phyloP scores from a whole-genome alignment of 2,888 invertebrate species.

The Ophion ellenae region DNA sequence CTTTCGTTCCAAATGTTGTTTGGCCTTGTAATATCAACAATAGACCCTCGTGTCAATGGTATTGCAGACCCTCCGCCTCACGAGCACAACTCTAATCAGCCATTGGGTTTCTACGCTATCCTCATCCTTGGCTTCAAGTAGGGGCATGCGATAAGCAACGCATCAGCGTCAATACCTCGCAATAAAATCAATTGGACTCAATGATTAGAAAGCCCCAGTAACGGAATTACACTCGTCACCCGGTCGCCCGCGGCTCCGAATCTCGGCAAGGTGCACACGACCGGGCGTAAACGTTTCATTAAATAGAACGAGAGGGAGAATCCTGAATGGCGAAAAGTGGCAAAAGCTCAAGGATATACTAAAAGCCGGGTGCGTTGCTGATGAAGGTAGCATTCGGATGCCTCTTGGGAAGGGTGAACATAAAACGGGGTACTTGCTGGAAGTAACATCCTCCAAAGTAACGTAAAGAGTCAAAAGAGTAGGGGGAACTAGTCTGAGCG shows the following conservation, averaged over 20 bases:
- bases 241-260: conserved; percentile 25
- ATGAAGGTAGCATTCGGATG: conserved; percentile 22
- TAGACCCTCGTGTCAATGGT: too few species aligned
- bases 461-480: conserved; percentile 1
- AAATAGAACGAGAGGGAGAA: conserved; percentile 26
- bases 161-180: neutral
- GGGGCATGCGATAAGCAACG: neutral
- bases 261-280: neutral
- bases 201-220: neutral
- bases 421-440: neutral
- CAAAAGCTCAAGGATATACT: neutral
- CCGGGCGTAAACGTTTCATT: conserved; percentile 45
- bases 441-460: conserved; percentile 6
- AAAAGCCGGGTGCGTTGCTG: conserved; percentile 7
- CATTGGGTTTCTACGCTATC: neutral
- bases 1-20: neutral
- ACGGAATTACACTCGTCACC: conserved; percentile 32
- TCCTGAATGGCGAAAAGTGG: conserved; percentile 26
- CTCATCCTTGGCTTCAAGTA: neutral
- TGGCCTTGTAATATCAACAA: neutral
- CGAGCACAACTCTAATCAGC: neutral
- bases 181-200: conserved; percentile 34
- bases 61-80: neutral
- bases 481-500: conserved; percentile 1
- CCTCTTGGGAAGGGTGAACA: conserved; percentile 8